Evolutionary conservation across 2,797 vertebrate genomes (phyloP).

Genomic region (Aphelocoma californica): DNA sequence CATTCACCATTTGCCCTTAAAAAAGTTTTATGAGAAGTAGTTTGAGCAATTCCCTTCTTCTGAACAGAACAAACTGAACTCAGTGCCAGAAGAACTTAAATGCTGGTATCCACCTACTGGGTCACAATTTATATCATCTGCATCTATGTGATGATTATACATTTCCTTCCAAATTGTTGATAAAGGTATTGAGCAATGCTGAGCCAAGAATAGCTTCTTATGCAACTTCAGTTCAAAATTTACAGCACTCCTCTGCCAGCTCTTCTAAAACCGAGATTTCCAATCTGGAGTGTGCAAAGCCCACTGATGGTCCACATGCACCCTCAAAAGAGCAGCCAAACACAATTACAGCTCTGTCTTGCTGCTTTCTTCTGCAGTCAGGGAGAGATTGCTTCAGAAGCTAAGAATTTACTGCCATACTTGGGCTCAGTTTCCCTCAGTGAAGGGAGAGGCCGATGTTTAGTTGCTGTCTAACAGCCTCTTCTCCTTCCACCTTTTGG

Average conservation of each 20-base stretch:
- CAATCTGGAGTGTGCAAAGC: not conserved
- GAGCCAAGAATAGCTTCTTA: slow-evolving; percentile 13
- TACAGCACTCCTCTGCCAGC: not conserved
- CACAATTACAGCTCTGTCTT: not conserved
- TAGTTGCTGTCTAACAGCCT: not conserved
- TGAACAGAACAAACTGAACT: not conserved
- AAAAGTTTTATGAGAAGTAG: not conserved
- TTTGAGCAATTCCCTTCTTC: not conserved
- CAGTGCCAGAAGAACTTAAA: not conserved
- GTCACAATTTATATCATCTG: not conserved
- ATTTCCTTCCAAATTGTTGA: slow-evolving; percentile 17
- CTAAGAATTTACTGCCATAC: not conserved
- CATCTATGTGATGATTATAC: not conserved
- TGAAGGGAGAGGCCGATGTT: not conserved
- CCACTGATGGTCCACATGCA: not conserved
- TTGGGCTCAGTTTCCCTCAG: not conserved
- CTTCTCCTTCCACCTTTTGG: not conserved
- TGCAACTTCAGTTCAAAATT: slow-evolving; percentile 16
- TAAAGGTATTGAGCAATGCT: slow-evolving; percentile 4
- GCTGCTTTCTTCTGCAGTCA: not conserved
- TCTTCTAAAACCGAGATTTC: slow-evolving; percentile 22
- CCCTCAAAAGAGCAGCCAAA: slow-evolving; percentile 22
- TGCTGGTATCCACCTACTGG: not conserved
- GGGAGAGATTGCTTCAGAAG: not conserved
- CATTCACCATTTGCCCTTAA: not conserved